Percentiles rank a stretch among this genome's conserved stretches.
These are phyloP conservation scores for Pandion haliaetus DNA, from an alignment of 2,113 vertebrate species.

Conservation along the genomic window DNA sequence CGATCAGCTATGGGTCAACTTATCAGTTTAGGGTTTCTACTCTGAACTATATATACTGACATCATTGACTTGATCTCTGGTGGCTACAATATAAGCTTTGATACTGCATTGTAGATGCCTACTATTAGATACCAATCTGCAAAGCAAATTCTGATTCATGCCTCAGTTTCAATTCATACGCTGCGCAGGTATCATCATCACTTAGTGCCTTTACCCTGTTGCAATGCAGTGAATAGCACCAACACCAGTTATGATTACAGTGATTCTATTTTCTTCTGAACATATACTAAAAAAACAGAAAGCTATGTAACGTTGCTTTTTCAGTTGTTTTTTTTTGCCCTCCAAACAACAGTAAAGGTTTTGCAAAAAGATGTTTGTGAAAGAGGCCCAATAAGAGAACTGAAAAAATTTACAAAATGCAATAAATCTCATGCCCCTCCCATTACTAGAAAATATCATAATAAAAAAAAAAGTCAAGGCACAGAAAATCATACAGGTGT, in stretches of 20 bases:
- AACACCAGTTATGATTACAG: not conserved
- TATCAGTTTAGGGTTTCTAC: not conserved
- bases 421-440: not conserved
- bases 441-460: not conserved
- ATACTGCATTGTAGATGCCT: not conserved
- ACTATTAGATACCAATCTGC: not conserved
- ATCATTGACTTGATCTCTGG: not conserved
- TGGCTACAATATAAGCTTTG: not conserved
- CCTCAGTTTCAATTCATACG: not conserved
- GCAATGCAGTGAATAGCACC: not conserved
- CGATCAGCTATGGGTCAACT: not conserved
- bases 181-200: not conserved
- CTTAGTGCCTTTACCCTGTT: not conserved
- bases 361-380: not conserved
- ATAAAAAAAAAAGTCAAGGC: not conserved
- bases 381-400: not conserved
- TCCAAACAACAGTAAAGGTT: not conserved
- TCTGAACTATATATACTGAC: not conserved
- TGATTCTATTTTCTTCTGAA: not conserved
- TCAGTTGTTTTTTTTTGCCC: accelerated
- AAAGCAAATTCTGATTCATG: not conserved
- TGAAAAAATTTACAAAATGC: not conserved
- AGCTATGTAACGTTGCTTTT: not conserved
- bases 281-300: not conserved
- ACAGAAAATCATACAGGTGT: not conserved